Base-by-base conservation (phyloP, 2,113 vertebrate genomes). In the Chascanopsetta lugubris region DNA sequence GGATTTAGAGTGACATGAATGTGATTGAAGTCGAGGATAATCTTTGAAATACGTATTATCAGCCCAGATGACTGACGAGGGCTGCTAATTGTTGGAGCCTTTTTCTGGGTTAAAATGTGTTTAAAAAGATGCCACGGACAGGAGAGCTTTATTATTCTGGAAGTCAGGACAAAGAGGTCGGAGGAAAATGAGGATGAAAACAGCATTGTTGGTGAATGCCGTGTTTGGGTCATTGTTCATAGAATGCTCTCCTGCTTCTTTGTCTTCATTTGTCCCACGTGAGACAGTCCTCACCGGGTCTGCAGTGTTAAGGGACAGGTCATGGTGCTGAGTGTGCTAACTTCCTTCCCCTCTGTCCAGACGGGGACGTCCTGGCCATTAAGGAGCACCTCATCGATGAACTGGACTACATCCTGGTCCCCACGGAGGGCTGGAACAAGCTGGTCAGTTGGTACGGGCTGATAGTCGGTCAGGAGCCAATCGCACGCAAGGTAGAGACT, bases 351-450 rank as follows among this genome's bases (percentile, higher is more conserved):
- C 6, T 18, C 12, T 43, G 4, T 85, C 1, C 51, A 99, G 97
- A 98, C 90, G 94, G 94, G 34, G 96, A 99, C 59, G 95, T 94
- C 55, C 93, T 96, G 80, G 95, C 94, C 72, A 96, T 99, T 84
- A 98, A 97, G 82, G 96, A 99, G 34, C 96, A 99, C 90, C 96
- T 99, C 86, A 99, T 99, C 48, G 97, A 99, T 87, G 97, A 99
- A 89, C 90, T 99, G 75, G 97, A 99, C 89, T 99, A 98, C 83
- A 98, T 99, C 86, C 90, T 99, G 71, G 93, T 99, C 70, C 97
- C 97, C 29, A 98, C 96, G 18, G 96, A 98, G 76, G 97, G 97
- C 84, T 99, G 97, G 97, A 98, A 96, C 88, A 97, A 97, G 85
- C 92, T 99, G 38, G 94, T 99, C 85, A 98, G 96, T 91, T 99